Evolutionary conservation across 2,888 invertebrate genomes (phyloP).

Genomic region (Nipponacmea schrenckii): DNA sequence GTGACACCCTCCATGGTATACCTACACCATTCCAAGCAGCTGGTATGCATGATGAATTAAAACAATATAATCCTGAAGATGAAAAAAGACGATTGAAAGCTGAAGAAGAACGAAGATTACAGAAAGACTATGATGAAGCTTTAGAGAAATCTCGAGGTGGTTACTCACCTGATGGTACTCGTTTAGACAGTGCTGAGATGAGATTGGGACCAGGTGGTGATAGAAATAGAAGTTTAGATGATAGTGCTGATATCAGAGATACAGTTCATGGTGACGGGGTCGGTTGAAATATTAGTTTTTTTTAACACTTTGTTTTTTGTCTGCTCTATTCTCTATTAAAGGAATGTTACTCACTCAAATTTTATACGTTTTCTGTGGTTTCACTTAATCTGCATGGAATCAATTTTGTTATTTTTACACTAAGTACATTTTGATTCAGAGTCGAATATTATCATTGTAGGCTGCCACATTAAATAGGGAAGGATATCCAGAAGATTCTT

Average conservation of each 20-base stretch:
- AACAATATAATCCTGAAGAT: neutral
- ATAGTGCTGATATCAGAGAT: constrained; percentile 4
- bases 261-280: neutral
- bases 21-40: neutral
- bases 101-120: neutral
- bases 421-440: too few relatives aligned
- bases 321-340: too few relatives aligned
- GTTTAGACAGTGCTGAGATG: neutral
- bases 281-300: neutral
- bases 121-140: neutral
- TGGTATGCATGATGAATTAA: neutral
- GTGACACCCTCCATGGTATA: neutral
- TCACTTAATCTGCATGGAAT: too few relatives aligned
- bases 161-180: neutral
- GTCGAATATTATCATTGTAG: constrained; percentile 12
- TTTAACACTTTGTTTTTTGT: neutral
- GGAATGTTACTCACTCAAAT: too few relatives aligned
- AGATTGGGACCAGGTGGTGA: neutral
- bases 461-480: constrained; percentile 24
- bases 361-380: too few relatives aligned
- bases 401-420: too few relatives aligned
- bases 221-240: neutral
- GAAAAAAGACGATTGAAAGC: neutral
- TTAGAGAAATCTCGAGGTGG: neutral
- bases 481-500: constrained; percentile 18